Evolutionary conservation across 2,888 invertebrate genomes (phyloP), one percentile per base, ranked within the genome.

Genomic region (Pandemis corylana): DNA sequence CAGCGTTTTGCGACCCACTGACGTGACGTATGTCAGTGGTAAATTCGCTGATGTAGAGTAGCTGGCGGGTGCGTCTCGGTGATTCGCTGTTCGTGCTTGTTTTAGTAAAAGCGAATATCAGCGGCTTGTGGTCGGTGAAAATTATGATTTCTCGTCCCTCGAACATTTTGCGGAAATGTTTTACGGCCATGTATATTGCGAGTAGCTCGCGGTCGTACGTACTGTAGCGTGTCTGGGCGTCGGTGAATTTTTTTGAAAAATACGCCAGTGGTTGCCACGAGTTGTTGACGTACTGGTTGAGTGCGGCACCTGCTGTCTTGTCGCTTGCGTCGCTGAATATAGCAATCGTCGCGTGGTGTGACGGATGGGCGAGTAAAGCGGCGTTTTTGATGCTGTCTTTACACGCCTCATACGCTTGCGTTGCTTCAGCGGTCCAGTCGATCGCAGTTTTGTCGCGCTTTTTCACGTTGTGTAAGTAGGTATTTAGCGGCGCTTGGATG

Each of bases 401-500:
- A 49, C 49, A 49, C 9, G 49, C 49, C 5, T 49, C 49, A 12
- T 10, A 49, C 12, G 49, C 49, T 4, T 12, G 49, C 13, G 9
- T 49, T 12, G 49, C 49, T 49, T 49, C 49, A 49, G 9, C 49
- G 12, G 9, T 49, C 49, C 49, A 49, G 9, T 49, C 49, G 12
- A 49, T 49, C 12, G 9, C 10, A 28, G 59, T 28, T 9, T 59
- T 59, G 28, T 59, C 59, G 20, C 28, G 10, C 12, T 59, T 59
- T 28, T 59, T 59, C 2, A 4, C 3, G 5, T 59, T 59, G n/a
- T 59, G 59, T 28, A 59, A 10, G 28, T 28, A 36, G 5, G 6
- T 28, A 5, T 82, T 78, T 1, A 87, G 44, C 7, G 68, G 68
- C 9, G 78, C 7, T 77, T 86, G 87, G 2, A 77, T 68, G 46